These are phyloP conservation scores for Xerus inauris DNA, from an alignment of 2,113 vertebrate species.

Conservation along the genomic window DNA sequence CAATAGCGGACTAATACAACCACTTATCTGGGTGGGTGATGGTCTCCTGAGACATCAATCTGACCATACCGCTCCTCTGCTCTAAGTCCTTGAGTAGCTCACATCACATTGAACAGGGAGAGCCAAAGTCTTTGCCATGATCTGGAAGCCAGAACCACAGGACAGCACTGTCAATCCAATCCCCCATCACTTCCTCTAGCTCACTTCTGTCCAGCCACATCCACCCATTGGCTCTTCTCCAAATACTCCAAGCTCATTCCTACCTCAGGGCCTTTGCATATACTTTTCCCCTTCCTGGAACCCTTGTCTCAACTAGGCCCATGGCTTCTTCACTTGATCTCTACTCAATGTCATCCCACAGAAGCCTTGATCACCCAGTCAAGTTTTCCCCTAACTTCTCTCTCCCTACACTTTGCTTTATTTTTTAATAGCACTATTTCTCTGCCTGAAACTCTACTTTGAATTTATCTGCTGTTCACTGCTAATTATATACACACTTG, in stretches of 20 bases:
- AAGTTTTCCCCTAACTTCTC: not conserved
- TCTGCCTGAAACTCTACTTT: not conserved
- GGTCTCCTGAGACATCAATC: not conserved
- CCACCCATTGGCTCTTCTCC: not conserved
- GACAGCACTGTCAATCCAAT: too few relatives aligned
- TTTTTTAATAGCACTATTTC: not conserved
- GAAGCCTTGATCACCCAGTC: not conserved
- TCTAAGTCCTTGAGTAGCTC: not conserved
- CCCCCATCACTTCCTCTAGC: not conserved
- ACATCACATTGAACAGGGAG: not conserved
- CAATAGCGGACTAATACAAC: not conserved
- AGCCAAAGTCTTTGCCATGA: not conserved
- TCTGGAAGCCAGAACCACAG: too few relatives aligned
- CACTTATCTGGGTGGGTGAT: not conserved
- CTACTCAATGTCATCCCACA: not conserved
- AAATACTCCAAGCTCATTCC: not conserved
- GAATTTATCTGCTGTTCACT: not conserved
- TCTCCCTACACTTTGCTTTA: not conserved
- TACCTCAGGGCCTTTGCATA: not conserved
- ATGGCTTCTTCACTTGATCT: not conserved
- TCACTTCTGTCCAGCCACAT: not conserved
- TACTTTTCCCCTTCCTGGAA: not conserved
- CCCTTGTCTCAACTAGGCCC: not conserved
- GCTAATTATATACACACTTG: not conserved
- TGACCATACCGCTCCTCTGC: fast-evolving